phyloP scores from a whole-genome alignment of 2,113 vertebrate genomes.

The Tetraodon nigroviridis region DNA sequence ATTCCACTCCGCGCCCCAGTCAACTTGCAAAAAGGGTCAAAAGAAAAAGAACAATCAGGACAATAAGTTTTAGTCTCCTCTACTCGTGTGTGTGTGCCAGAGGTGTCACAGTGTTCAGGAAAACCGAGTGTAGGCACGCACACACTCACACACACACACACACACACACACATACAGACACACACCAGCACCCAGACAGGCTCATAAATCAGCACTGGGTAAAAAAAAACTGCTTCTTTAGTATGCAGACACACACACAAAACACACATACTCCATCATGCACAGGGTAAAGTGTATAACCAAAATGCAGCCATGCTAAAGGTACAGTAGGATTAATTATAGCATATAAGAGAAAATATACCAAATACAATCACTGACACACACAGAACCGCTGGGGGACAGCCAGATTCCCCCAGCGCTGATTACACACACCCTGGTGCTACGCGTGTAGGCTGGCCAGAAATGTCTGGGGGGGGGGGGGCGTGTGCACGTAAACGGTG shows the following conservation, averaged over 20 bases:
- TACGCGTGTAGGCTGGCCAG: conserved; percentile 32
- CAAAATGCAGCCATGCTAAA: conserved; percentile 65
- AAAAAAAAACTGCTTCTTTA: conserved; percentile 45
- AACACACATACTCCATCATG: conserved; percentile 34
- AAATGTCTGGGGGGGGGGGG: conserved; percentile 1
- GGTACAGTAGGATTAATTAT: conserved; percentile 64
- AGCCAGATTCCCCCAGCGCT: conserved; percentile 19
- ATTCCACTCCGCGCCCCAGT: conserved; percentile 42
- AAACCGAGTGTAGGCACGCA: conserved; percentile 40
- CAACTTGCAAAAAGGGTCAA: conserved; percentile 39
- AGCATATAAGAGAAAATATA: conserved; percentile 64
- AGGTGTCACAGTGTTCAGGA: conserved; percentile 70
- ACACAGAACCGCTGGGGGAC: conserved; percentile 31
- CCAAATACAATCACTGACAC: conserved; percentile 46
- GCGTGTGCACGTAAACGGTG: conserved; percentile 11
- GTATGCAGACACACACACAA: conserved; percentile 21
- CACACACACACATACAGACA: conserved; percentile 19
- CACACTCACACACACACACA: neutral
- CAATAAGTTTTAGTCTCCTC: conserved; percentile 41
- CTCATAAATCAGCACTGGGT: conserved; percentile 52
- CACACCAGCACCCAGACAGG: conserved; percentile 44
- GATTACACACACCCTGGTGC: conserved; percentile 22
- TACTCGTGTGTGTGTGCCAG: conserved; percentile 49
- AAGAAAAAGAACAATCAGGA: conserved; percentile 8
- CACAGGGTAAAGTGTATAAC: conserved; percentile 51